Evolutionary conservation across 2,888 invertebrate genomes (phyloP).

Genomic region (Agrochola lota): DNA sequence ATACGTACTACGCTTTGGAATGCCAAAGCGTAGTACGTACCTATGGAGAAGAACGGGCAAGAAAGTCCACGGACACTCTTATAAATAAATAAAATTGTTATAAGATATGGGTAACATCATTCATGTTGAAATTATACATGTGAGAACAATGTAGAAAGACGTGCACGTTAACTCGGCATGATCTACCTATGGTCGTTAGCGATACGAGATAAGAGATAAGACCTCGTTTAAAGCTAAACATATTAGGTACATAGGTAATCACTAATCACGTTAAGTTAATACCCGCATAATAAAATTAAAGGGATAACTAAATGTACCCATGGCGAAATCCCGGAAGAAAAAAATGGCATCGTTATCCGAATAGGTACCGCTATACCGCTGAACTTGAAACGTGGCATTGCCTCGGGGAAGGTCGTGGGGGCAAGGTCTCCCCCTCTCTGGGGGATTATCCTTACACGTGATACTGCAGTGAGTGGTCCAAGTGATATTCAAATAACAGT

Average conservation of each 20-base stretch:
- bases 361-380: slow-evolving; percentile 43
- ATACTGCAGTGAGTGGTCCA: slow-evolving; percentile 36
- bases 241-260: not conserved
- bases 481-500: slow-evolving; percentile 34
- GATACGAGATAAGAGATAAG: not conserved
- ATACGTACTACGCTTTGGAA: no score
- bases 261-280: slow-evolving; percentile 20
- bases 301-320: slow-evolving; percentile 2
- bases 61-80: no score
- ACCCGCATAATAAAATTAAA: slow-evolving; percentile 27
- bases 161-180: not conserved
- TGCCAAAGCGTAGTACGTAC: no score
- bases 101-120: no score
- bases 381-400: slow-evolving; percentile 79
- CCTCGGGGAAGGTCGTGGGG: slow-evolving; percentile 68
- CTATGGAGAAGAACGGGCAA: no score
- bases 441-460: slow-evolving; percentile 71
- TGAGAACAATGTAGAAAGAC: no score
- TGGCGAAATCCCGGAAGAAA: slow-evolving; percentile 22
- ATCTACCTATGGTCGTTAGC: no score
- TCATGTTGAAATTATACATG: no score
- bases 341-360: slow-evolving; percentile 16
- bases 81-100: no score
- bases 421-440: slow-evolving; percentile 62
- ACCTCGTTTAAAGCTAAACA: not conserved